A percentile compares a stretch with the other conserved stretches of the same genome.
phyloP scores from a whole-genome alignment of 2,888 invertebrate genomes.

The Cepaea hortensis region DNA sequence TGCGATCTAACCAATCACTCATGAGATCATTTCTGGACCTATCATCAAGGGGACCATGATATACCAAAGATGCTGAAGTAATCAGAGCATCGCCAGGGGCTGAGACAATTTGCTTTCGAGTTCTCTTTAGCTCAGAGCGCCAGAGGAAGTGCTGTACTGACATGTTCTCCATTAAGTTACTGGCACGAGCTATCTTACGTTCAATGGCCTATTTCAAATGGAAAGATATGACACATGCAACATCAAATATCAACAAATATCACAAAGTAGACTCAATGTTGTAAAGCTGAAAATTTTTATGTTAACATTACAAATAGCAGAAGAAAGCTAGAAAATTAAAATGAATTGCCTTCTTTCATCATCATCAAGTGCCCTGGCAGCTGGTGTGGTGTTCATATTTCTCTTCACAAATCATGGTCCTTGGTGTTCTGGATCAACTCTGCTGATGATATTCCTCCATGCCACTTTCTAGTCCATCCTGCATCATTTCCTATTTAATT shows the following conservation, averaged over 20 bases:
- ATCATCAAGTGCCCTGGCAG: no score
- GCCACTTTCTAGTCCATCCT: no score
- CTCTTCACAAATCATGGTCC: no score
- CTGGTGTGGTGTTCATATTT: no score
- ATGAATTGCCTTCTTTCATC: no score
- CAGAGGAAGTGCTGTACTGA: conserved; percentile 72
- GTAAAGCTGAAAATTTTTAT: no score
- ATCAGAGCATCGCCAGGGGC: conserved; percentile 73
- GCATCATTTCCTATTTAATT: no score
- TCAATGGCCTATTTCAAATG: conserved; percentile 65
- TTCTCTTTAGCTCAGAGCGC: conserved; percentile 70
- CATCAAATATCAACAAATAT: background rate
- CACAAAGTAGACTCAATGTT: no score
- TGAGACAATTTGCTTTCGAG: conserved; percentile 66
- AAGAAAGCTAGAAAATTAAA: no score
- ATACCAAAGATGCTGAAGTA: conserved; percentile 72
- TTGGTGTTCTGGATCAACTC: no score
- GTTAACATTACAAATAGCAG: no score
- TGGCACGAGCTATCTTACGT: conserved; percentile 69
- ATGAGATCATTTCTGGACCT: conserved; percentile 67
- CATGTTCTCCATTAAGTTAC: conserved; percentile 74
- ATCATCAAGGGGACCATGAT: conserved; percentile 73
- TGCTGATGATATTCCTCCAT: no score
- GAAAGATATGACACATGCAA: background rate
- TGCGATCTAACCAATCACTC: conserved; percentile 71